Conservation (phyloP, 92 coral and sea anemone genomes). For the Epizoanthus illoricatus region DNA sequence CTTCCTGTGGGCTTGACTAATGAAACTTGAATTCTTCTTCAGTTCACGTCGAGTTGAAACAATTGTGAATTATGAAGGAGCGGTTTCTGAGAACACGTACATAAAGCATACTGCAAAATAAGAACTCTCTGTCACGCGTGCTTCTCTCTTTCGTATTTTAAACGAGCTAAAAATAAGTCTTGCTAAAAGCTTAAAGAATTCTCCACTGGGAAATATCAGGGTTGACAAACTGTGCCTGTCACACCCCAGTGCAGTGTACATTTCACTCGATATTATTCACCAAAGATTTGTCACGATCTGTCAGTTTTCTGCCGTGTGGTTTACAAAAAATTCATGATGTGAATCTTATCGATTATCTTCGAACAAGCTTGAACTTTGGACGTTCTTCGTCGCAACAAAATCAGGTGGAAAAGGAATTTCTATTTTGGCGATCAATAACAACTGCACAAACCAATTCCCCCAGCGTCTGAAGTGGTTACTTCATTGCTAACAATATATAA, state of each 20-base stretch:
- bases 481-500: not conserved
- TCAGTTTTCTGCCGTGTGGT: constrained; percentile 11
- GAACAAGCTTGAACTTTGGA: not conserved
- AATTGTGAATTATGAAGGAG: constrained; percentile 31
- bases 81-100: constrained; percentile 3
- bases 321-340: constrained; percentile 12
- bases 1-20: constrained; percentile 66
- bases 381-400: not conserved
- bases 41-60: constrained; percentile 40
- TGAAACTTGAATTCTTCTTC: constrained; percentile 42
- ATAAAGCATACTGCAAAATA: not conserved
- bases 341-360: constrained; percentile 20
- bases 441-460: not conserved
- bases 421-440: not conserved
- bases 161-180: not conserved
- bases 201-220: constrained; percentile 19
- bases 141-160: not conserved
- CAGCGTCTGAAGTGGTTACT: not conserved
- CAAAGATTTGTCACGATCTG: constrained; percentile 29
- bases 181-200: not conserved
- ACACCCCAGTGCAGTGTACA: constrained; percentile 33
- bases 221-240: constrained; percentile 3
- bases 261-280: constrained; percentile 38
- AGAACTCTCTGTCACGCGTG: too few relatives aligned
- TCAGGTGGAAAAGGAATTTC: not conserved